Conservation (phyloP, 2,797 vertebrate genomes). For the Meda fulgida region DNA sequence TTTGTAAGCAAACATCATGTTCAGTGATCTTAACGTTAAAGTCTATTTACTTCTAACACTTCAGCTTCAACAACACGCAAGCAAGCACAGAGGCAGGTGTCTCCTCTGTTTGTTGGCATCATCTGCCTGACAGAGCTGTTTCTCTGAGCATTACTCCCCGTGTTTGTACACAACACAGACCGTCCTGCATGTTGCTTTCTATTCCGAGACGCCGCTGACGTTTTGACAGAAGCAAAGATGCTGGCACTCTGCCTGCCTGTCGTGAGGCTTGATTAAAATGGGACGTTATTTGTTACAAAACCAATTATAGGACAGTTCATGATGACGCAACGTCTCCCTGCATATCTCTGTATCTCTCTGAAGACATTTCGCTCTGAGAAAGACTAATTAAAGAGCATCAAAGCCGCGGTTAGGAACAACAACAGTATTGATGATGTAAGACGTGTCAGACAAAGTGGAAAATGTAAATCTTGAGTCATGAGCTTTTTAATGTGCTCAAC, state of each 20-base stretch:
- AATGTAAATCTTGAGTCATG: background rate
- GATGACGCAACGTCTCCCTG: constrained; percentile 67
- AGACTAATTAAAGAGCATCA: constrained; percentile 63
- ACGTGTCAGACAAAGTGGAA: constrained; percentile 17
- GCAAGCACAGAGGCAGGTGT: constrained; percentile 59
- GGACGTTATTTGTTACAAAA: constrained; percentile 73
- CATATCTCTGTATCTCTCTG: constrained; percentile 63
- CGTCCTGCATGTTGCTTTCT: constrained; percentile 63
- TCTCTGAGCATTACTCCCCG: constrained; percentile 65
- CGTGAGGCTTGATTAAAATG: constrained; percentile 63
- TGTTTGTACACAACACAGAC: constrained; percentile 75
- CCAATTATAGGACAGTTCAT: constrained; percentile 76
- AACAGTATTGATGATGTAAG: constrained; percentile 34
- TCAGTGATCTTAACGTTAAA: constrained; percentile 30
- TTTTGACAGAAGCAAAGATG: constrained; percentile 73
- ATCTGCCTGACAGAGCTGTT: constrained; percentile 71
- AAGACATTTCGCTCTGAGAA: constrained; percentile 64
- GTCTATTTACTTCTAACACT: constrained; percentile 28
- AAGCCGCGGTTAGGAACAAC: constrained; percentile 58
- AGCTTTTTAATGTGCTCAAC: background rate
- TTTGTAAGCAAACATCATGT: constrained; percentile 47
- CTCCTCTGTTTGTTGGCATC: constrained; percentile 72
- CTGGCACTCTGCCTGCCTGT: constrained; percentile 65
- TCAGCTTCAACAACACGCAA: constrained; percentile 4
- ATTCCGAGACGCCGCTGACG: constrained; percentile 66